Evolutionary conservation across 2,888 invertebrate genomes (phyloP).

Genomic region (Lasius platythorax): DNA sequence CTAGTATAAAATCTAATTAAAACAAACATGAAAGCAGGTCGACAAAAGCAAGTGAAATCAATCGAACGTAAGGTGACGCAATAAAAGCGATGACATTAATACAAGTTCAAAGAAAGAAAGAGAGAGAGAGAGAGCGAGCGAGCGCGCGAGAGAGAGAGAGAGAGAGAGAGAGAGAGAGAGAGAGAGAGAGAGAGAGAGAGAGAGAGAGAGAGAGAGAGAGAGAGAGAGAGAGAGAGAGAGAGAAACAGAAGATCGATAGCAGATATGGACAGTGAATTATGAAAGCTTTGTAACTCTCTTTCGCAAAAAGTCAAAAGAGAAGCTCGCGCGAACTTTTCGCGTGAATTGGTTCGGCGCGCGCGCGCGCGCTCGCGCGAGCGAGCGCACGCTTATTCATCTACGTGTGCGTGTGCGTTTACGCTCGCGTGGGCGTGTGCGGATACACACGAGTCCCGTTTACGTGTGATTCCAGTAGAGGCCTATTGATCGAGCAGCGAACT

Average conservation of each 20-base stretch:
- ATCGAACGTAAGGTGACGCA: slow-evolving; percentile 36
- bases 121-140: not conserved
- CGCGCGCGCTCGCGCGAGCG: slow-evolving; percentile 9
- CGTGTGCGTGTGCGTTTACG: slow-evolving; percentile 50
- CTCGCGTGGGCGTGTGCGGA: slow-evolving; percentile 67
- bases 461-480: slow-evolving; percentile 84
- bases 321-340: slow-evolving; percentile 72
- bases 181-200: not conserved
- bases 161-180: not conserved
- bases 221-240: not conserved
- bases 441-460: slow-evolving; percentile 68
- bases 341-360: slow-evolving; percentile 38
- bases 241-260: slow-evolving; percentile 62
- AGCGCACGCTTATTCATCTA: not conserved
- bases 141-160: not conserved
- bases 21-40: slow-evolving; percentile 23
- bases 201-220: not conserved
- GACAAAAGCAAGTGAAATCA: slow-evolving; percentile 30
- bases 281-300: slow-evolving; percentile 61
- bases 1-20: slow-evolving; percentile 31
- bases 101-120: not conserved
- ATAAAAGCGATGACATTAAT: slow-evolving; percentile 43
- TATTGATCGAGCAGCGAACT: slow-evolving; percentile 83
- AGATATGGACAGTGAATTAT: slow-evolving; percentile 64
- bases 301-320: slow-evolving; percentile 68